Base-by-base conservation (phyloP, 53 echinoderm and acorn worm species). In the Antedon mediterranea region DNA sequence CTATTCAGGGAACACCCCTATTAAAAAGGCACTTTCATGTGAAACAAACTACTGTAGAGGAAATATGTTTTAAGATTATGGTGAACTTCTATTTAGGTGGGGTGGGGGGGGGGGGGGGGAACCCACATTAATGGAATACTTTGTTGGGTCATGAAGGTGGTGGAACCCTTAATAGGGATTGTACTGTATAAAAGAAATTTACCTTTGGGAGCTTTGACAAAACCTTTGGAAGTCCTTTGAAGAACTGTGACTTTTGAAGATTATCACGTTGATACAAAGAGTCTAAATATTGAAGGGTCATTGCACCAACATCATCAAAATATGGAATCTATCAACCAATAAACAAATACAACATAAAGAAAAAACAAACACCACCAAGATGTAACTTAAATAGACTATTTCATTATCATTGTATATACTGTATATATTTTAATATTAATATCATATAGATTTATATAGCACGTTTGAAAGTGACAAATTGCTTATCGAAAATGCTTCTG, bases 251-350 rank as follows among this genome's bases (percentile, higher is more conserved):
- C 81, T 94, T 94, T 76, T 87, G 87, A 23, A 91, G 73, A 79
- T 91, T 94, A 34, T 94, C 94, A 37, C 85, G 85, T 78, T 94
- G 94, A 73, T 91, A 91, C 32, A 94, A 75, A 0, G 94, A 87
- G 81, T 94, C 94, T 41, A 94, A 76, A 78, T 91, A 94, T 81
- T 91, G 91, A 28, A 94, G 80, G 15, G 94, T 89, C 87, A 91
- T 94, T 0, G 94, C 89, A 27, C 94, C 91, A 13, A 94, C 85
- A 43, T 94, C 94, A 75, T 94, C 94, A 85, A 94, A 94, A 76
- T 84, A 94, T 30, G 94, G 89, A 78, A 94, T 94, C 91, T 93
- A 76, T n/a, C 20, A 74, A 83, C 72, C 34, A 73, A 72, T 0
- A 74, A 2, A 26, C 9, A 28, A 23, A 83, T 71, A 70, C 83